Evolutionary conservation across 2,888 invertebrate genomes (phyloP), one percentile per base, ranked within the genome.

Genomic region (Gibbula magus): DNA sequence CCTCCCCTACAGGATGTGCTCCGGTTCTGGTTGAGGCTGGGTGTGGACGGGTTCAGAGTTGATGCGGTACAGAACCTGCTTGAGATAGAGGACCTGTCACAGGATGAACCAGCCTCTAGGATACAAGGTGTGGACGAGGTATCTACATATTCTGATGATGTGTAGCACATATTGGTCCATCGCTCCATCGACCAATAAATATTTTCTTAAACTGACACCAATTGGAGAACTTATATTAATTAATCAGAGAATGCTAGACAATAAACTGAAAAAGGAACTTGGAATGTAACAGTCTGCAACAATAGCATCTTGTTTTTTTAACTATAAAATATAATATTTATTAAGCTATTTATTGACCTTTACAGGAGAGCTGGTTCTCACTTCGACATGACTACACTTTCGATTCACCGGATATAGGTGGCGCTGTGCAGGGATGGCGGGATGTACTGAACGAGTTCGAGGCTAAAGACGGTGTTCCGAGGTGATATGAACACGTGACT

Each of bases 31-130:
- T 90, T 95, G 25, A 93, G 94, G n/a, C 94, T 95, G 82, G 96
- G 96, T 4, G 96, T 97, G 3, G 96, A 97, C 93, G 98, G 98
- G 0, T 97, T 98, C 92, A 96, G 97, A 91, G 93, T 98, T 10
- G 96, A 96, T 91, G 96, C 96, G 18, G 92, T 97, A 32, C 96
- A 96, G 88, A 92, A 95, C 80, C 95, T 95, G 0, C 92, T 93
- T 77, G 89, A 90, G 22, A 82, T 85, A 0, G 92, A 87, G 13
- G 85, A 88, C 67, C 56, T 88, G n/a, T 75, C 80, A 8, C 66
- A 83, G 70, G 86, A 91, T 75, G 91, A 84, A 20, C 83, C 84
- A 4, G 32, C 70, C n/a, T 79, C 82, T 61, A 3, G 61, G 8
- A 18, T 54, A 35, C 13, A 70, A 73, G 61, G 75, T 77, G 53